Conservation (phyloP, 2,888 invertebrate species). For the Lottia gigantea region DNA sequence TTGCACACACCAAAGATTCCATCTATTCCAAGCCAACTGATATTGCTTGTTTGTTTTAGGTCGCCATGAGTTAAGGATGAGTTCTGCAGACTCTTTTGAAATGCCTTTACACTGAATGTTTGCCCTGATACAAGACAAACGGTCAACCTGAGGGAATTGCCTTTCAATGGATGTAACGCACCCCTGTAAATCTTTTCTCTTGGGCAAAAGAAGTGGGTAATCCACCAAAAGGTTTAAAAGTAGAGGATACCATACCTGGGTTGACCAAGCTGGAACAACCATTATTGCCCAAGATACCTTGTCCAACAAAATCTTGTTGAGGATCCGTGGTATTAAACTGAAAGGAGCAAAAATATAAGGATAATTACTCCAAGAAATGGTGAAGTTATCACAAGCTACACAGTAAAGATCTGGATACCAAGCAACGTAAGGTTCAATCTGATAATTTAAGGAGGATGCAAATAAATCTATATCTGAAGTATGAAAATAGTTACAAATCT, state of each 20-base stretch:
- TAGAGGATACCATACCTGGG: conserved; percentile 31
- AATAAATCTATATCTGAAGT: conserved; percentile 29
- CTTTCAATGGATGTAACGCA: neutral
- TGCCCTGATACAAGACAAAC: neutral
- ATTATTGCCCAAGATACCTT: conserved; percentile 21
- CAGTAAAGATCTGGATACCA: conserved; percentile 28
- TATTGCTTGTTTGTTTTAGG: neutral
- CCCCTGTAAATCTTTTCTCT: neutral
- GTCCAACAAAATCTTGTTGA: conserved; percentile 23
- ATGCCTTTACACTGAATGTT: neutral
- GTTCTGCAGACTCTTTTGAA: neutral
- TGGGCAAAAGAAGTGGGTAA: neutral
- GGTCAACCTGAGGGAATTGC: neutral
- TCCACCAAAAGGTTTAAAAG: conserved; percentile 3
- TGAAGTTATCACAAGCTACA: conserved; percentile 23
- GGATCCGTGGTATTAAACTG: conserved; percentile 15
- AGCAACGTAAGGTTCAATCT: conserved; percentile 23
- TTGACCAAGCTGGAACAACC: conserved; percentile 27
- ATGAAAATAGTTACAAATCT: conserved; percentile 21
- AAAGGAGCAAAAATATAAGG: conserved; percentile 33
- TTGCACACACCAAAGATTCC: neutral
- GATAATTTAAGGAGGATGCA: conserved; percentile 27
- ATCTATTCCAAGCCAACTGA: neutral
- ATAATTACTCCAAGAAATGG: conserved; percentile 25
- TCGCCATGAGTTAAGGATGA: neutral